Evolutionary conservation across 2,888 invertebrate species (phyloP), one percentile per base, ranked within the genome.

Genomic region (Dasysyrphus tricinctus): DNA sequence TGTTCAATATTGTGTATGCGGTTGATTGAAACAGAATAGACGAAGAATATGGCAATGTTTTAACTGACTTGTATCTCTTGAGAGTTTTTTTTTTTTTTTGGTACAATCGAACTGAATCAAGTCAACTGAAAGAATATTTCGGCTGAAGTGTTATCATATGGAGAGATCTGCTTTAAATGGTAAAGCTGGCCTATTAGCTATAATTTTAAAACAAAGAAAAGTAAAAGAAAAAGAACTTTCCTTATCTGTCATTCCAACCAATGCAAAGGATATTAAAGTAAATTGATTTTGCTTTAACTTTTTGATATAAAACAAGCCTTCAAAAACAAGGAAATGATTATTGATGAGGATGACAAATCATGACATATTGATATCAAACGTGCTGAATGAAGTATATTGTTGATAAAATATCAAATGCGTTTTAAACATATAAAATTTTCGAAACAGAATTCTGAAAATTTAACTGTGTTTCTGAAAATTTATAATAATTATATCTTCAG

Each of bases 1-100:
- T 67, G 57, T 73, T 59, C 67, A 67, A 77, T 77, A 73, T 61
- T 77, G 59, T 67, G 42, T 73, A 44, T 11, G n/a, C n/a, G n/a
- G n/a, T 16, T 54, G 32, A 56, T 56, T 56, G n/a, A 34, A 32
- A 56, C 56, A 56, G 56, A n/a, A 8, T 34, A n/a, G 56, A 56
- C 56, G 9, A 32, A 24, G 24, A n/a, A 5, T 32, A 34, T 24
- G 24, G 14, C 6, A 6, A 51, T 51, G 24, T 29, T 51, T 51
- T 51, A 12, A 51, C 51, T 24, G 24, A 34, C n/a, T 56, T 9
- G n/a, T 34, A 11, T n/a, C 56, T 56, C 32, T 56, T 34, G 56
- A 56, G 56, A n/a, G 4, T 32, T 32, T 2, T 0, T 32, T 56
- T 34, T n/a, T n/a, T 29, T 54, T 56, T 54, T 2, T 5, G 32